phyloP scores from a whole-genome alignment of 2,113 vertebrate genomes.

The Rhynchomys soricoides region DNA sequence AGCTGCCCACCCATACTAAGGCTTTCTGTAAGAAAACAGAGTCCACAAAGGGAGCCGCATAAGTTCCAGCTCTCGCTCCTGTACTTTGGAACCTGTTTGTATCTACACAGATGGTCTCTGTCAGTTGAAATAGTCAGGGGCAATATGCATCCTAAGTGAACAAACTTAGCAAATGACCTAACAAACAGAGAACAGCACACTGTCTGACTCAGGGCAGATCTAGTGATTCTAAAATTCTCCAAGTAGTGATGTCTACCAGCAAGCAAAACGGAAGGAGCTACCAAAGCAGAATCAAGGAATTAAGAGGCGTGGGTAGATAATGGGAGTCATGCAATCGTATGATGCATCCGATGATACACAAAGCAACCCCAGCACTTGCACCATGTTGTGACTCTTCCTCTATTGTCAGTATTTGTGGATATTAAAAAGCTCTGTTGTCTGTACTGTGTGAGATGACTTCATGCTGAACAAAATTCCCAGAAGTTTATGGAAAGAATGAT shows the following conservation, averaged over 20 bases:
- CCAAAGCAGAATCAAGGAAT: background rate
- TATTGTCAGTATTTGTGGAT: constrained; percentile 60
- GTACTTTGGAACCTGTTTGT: constrained; percentile 62
- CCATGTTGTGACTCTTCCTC: background rate
- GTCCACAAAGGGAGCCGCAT: constrained; percentile 1
- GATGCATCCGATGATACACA: background rate
- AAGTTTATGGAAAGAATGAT: constrained; percentile 70
- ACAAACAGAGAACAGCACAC: constrained; percentile 38
- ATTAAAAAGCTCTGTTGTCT: constrained; percentile 67
- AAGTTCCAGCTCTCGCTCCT: constrained; percentile 31
- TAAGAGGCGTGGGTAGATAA: background rate
- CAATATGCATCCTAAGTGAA: constrained; percentile 42
- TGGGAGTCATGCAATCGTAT: background rate
- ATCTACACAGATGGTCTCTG: constrained; percentile 70
- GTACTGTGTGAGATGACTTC: constrained; percentile 55
- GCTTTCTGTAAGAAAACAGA: constrained; percentile 47
- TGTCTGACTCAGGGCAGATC: background rate
- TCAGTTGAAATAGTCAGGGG: constrained; percentile 48
- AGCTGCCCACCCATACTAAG: background rate
- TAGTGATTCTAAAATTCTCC: constrained; percentile 20
- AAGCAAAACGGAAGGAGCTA: background rate
- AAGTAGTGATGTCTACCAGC: background rate
- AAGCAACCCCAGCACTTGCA: background rate
- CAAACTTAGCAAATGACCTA: constrained; percentile 66
- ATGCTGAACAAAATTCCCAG: constrained; percentile 67